Evolutionary conservation across 2,888 invertebrate species (phyloP).

Genomic region (Drosophila testacea): DNA sequence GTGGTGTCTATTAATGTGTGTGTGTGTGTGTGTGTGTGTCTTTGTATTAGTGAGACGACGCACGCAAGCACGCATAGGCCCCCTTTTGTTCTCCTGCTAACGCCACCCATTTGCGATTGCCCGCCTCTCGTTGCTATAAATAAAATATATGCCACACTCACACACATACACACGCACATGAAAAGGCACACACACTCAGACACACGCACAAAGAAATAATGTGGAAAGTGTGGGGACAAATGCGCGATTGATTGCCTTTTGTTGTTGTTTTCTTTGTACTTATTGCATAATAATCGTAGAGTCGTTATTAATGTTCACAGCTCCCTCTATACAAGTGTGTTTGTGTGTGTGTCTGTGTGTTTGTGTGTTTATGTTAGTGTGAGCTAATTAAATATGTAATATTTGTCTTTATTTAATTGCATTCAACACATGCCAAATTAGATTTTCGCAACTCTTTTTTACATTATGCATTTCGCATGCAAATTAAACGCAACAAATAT

Average conservation of each 20-base stretch:
- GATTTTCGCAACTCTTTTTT: constrained; percentile 1
- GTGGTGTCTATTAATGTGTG: constrained; percentile 1
- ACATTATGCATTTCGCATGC: background rate
- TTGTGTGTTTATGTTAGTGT: constrained; percentile 4
- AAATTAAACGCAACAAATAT: background rate
- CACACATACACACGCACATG: background rate
- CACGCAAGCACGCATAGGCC: constrained; percentile 21
- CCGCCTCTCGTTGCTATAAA: constrained; percentile 71
- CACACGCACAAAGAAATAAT: background rate
- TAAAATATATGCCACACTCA: constrained; percentile 59
- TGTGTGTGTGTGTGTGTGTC: background rate
- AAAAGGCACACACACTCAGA: constrained; percentile 6
- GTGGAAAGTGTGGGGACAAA: constrained; percentile 35
- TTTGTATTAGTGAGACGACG: constrained; percentile 16
- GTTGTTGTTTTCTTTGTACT: constrained; percentile 31
- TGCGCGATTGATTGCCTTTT: constrained; percentile 70
- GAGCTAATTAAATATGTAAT: constrained; percentile 19
- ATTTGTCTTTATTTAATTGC: constrained; percentile 19
- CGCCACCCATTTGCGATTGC: constrained; percentile 35
- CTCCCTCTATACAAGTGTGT: background rate
- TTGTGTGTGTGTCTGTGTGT: background rate
- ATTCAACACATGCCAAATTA: constrained; percentile 18
- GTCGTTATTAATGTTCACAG: constrained; percentile 38
- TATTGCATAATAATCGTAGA: constrained; percentile 62
- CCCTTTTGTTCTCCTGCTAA: background rate